phyloP scores from a whole-genome alignment of 2,113 vertebrate species.

The Rostratula benghalensis region DNA sequence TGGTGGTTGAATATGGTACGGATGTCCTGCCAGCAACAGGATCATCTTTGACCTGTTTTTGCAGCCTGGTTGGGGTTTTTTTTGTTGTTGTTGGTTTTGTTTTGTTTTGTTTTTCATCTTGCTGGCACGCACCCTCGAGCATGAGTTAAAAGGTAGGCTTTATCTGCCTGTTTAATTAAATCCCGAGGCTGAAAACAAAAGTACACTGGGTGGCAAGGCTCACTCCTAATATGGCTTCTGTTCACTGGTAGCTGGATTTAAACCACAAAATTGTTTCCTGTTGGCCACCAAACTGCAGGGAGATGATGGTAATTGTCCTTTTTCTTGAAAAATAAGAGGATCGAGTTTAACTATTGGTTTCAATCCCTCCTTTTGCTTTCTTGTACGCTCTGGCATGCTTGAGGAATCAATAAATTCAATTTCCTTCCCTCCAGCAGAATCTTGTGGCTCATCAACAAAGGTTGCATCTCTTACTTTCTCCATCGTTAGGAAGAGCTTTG shows the following conservation, averaged over 20 bases:
- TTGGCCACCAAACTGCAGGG: background rate
- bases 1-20: fast-evolving
- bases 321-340: background rate
- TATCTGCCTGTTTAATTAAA: conserved; percentile 47
- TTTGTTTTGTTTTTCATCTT: too few relatives aligned
- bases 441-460: background rate
- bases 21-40: background rate
- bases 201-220: background rate
- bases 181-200: conserved; percentile 39
- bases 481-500: background rate
- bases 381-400: background rate
- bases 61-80: background rate
- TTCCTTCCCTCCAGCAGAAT: background rate
- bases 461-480: background rate
- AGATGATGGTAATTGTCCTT: background rate
- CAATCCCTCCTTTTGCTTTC: background rate
- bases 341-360: background rate
- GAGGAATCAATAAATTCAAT: background rate
- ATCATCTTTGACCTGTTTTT: conserved; percentile 28
- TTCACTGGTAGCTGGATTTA: background rate
- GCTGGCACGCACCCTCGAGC: background rate
- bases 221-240: background rate
- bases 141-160: conserved; percentile 45
- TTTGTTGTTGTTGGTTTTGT: too few relatives aligned
- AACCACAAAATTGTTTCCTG: conserved; percentile 45